These are phyloP conservation scores for Adelges cooleyi DNA, from an alignment of 1,140 invertebrate genomes.

Conservation along the genomic window DNA sequence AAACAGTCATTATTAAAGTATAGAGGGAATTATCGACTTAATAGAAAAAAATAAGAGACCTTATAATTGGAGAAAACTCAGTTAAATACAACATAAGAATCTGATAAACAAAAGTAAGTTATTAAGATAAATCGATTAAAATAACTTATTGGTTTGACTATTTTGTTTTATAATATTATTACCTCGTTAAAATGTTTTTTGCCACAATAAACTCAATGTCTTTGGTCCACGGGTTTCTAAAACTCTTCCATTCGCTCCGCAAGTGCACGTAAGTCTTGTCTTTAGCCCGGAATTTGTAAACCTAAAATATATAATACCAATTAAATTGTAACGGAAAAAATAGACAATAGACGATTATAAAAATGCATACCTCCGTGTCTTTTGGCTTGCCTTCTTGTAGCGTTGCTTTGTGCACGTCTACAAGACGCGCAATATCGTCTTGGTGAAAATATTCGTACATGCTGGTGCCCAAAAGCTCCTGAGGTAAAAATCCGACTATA, in stretches of 20 bases:
- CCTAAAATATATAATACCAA: slow-evolving; percentile 35
- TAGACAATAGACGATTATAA: too few relatives aligned
- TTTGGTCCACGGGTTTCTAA: slow-evolving; percentile 85
- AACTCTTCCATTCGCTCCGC: slow-evolving; percentile 74
- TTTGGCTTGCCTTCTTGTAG: slow-evolving; percentile 41
- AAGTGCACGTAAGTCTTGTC: slow-evolving; percentile 58
- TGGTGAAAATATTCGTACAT: slow-evolving; percentile 88
- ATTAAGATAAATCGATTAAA: not conserved
- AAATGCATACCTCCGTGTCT: not conserved
- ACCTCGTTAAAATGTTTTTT: slow-evolving; percentile 64
- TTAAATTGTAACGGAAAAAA: too few relatives aligned
- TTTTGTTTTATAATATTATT: slow-evolving; percentile 36
- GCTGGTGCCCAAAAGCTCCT: slow-evolving; percentile 82
- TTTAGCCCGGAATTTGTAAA: slow-evolving; percentile 70
- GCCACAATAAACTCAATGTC: slow-evolving; percentile 79
- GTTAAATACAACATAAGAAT: too few relatives aligned
- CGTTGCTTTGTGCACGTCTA: slow-evolving; percentile 72
- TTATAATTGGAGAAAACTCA: too few relatives aligned
- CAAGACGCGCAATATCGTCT: slow-evolving; percentile 67
- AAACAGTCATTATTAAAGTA: too few relatives aligned
- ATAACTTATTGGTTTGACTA: not conserved
- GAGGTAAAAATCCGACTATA: slow-evolving; percentile 78
- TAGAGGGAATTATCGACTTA: too few relatives aligned
- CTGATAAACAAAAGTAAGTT: too few relatives aligned
- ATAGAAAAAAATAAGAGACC: too few relatives aligned